phyloP scores from a whole-genome alignment of 1,140 invertebrate species.

The Pseudachorutes palmiensis region DNA sequence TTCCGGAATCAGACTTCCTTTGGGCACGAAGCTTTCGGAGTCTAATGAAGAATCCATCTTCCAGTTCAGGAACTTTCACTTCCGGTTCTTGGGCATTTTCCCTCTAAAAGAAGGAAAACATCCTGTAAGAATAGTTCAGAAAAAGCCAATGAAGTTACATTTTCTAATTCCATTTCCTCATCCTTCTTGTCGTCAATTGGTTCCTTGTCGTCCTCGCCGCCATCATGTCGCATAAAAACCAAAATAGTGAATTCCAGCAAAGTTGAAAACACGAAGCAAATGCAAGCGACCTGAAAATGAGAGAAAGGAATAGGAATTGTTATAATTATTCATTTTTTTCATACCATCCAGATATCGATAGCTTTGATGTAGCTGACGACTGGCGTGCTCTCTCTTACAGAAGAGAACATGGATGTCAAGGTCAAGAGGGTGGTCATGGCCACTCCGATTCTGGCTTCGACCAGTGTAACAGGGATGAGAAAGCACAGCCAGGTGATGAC shows the following conservation, averaged over 20 bases:
- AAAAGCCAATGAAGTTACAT: no score
- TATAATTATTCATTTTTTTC: neutral
- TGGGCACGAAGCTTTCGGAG: neutral
- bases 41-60: neutral
- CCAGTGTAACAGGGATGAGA: constrained; percentile 46
- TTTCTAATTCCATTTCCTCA: no score
- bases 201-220: neutral
- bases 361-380: constrained; percentile 22
- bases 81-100: constrained; percentile 15
- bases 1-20: neutral
- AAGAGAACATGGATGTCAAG: neutral
- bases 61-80: neutral
- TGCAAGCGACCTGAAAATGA: constrained; percentile 62
- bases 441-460: neutral
- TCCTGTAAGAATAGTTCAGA: constrained; percentile 2
- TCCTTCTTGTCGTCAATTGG: neutral
- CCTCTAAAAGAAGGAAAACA: neutral
- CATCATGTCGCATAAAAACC: constrained; percentile 5
- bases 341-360: constrained; percentile 10
- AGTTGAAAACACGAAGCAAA: constrained; percentile 61
- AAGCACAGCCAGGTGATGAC: constrained; percentile 59
- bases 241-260: constrained; percentile 63
- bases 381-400: constrained; percentile 18
- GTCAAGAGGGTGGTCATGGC: constrained; percentile 9
- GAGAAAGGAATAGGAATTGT: constrained; percentile 36